These are phyloP conservation scores for Harpagifer antarcticus DNA, from an alignment of 2,797 vertebrate species.

Conservation along the genomic window DNA sequence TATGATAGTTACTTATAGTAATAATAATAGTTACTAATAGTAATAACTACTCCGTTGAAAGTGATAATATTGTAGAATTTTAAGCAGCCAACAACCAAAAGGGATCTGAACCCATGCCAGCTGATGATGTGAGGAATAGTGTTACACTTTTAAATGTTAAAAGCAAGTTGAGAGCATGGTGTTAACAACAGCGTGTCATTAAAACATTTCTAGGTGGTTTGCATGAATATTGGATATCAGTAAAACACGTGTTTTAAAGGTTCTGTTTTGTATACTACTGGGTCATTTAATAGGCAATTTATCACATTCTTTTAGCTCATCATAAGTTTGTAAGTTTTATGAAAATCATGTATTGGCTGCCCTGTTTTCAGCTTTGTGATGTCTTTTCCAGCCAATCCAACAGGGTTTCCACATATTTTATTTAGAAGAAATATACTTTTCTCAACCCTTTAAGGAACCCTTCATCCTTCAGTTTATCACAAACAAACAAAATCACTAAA, in stretches of 20 bases:
- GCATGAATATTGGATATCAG: neutral
- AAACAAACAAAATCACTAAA: neutral
- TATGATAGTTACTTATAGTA: too few relatives aligned
- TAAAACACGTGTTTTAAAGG: neutral
- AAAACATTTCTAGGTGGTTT: slow-evolving; percentile 9
- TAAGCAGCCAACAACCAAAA: slow-evolving; percentile 25
- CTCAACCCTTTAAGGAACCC: neutral
- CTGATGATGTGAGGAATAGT: neutral
- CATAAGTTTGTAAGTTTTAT: too few relatives aligned
- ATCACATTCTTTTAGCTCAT: too few relatives aligned
- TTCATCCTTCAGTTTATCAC: neutral
- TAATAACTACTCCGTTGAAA: slow-evolving; percentile 5
- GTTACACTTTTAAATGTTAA: slow-evolving; percentile 6
- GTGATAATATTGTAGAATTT: slow-evolving; percentile 25
- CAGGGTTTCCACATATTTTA: neutral
- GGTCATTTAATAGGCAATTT: too few relatives aligned
- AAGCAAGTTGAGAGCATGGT: neutral
- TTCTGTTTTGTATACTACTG: too few relatives aligned
- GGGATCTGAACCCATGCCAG: slow-evolving; percentile 6
- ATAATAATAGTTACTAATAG: too few relatives aligned
- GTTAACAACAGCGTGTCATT: neutral
- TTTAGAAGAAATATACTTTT: too few relatives aligned
- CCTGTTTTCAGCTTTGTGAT: too few relatives aligned
- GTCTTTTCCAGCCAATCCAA: too few relatives aligned
- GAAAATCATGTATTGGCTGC: too few relatives aligned